phyloP scores from a whole-genome alignment of 2,113 vertebrate species.

The Eulacestoma nigropectus region DNA sequence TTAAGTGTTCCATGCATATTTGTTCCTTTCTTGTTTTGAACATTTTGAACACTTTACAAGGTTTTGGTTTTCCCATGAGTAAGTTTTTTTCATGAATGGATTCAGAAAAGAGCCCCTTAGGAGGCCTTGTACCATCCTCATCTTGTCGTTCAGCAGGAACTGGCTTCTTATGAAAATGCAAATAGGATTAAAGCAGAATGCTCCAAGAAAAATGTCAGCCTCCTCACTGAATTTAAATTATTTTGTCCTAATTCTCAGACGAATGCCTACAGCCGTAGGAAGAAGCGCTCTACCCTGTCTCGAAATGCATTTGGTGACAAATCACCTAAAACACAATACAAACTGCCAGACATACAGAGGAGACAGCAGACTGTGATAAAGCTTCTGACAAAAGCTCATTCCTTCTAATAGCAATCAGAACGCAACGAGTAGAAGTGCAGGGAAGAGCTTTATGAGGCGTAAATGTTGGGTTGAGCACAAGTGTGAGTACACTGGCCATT shows the following conservation, averaged over 20 bases:
- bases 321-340: neutral
- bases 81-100: neutral
- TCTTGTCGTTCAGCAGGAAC: neutral
- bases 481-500: neutral
- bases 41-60: neutral
- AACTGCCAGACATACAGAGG: neutral
- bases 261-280: neutral
- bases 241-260: conserved; percentile 15
- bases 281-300: neutral
- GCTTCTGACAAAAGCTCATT: neutral
- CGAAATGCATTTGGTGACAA: neutral
- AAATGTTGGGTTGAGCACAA: neutral
- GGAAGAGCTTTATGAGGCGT: neutral
- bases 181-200: conserved; percentile 32
- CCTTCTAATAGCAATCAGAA: neutral
- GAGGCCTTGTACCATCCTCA: neutral
- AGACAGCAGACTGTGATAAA: neutral
- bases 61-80: neutral
- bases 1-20: neutral
- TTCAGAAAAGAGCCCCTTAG: neutral
- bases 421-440: neutral
- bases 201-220: neutral
- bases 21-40: neutral
- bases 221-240: neutral
- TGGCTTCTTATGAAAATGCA: neutral